Evolutionary conservation across 2,888 invertebrate genomes (phyloP), one percentile per base, ranked within the genome.

Genomic region (Clostera curtula): DNA sequence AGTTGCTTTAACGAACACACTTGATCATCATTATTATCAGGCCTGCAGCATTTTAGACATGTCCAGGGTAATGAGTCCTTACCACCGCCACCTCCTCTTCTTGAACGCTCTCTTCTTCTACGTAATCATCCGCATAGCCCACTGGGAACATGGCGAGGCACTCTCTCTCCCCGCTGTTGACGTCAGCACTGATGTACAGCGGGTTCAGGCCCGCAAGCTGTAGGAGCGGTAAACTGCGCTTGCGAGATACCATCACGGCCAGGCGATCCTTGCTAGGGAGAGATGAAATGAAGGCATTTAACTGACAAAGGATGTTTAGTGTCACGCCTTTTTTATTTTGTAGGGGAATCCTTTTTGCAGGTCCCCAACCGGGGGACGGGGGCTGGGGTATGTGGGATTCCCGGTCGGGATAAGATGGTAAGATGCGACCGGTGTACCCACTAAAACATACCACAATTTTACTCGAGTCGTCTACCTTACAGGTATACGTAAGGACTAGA

Each of bases 171-270:
- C 82, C 83, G 0, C 62, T 49, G 0, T 15, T 13, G 1, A 50
- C 31, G 46, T 82, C 80, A 1, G 67, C 52, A 49, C 80, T 82
- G 48, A 83, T 79, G 56, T 77, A 80, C 34, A 59, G 48, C 0
- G 83, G 83, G 43, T 67, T 75, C 12, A 71, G 43, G 0, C 74
- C 74, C 0, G 79, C 76, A 12, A 83, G 56, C 32, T 76, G 76
- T 10, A 83, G 65, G 2, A 80, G 56, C 0, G 82, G 61, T 10
- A 80, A 38, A 27, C 79, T 80, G 9, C 77, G 60, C 34, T 66
- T 72, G 4, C 75, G 73, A 0, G 83, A 83, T 17, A 83, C 82
- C 77, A 77, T 76, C 7, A 83, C 21, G 0, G 79, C 83, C 1
- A 83, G 31, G 0, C 79, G 73, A 40, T 83, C 83, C 29, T 64